Base-by-base conservation (phyloP, 1,140 invertebrate species). In the Drosophila melanica region DNA sequence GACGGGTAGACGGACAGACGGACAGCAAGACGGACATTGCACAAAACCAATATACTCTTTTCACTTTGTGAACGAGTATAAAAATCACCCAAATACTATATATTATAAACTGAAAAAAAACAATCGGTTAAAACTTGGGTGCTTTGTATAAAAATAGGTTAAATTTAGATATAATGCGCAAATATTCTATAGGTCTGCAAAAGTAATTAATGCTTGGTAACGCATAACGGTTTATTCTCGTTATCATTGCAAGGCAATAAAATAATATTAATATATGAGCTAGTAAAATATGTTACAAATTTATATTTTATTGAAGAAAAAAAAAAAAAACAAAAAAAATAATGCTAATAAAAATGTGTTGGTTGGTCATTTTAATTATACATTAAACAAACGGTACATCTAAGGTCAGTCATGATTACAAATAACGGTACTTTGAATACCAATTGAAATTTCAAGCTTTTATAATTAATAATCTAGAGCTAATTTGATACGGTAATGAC, bases 301-400 rank as follows among this genome's bases (percentile, higher is more conserved):
- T n/a, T 48, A 12, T 27, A 5, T n/a, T 48, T 27, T 20, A 11
- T 45, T 11, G 3, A 35, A 35, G 16, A 23, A 35, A 16, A 3
- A n/a, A 7, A 33, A 23, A 35, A 16, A 9, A n/a, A 7, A 23
- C 2, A 23, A 1, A 23, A 51, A 16, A 23, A 35, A 10, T 8
- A n/a, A 7, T 41, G n/a, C 1, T n/a, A 41, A 6, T 11, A 41
- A n/a, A 41, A 50, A 18, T 18, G 14, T 30, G 30, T 30, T 30
- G 7, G 2, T 50, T 50, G 8, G 0, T 35, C 30, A n/a, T 27
- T 30, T 27, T 50, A 50, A 14, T 53, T 35, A 9, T 14, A 53
- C 7, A 53, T 35, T 18, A 53, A 33, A 33, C 48, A 9, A 51
- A 51, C 30, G 30, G 14, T 16, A 53, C 14, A 6, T 53, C n/a